Evolutionary conservation across 2,888 invertebrate species (phyloP).

Genomic region (Fissipunctia ypsillon): DNA sequence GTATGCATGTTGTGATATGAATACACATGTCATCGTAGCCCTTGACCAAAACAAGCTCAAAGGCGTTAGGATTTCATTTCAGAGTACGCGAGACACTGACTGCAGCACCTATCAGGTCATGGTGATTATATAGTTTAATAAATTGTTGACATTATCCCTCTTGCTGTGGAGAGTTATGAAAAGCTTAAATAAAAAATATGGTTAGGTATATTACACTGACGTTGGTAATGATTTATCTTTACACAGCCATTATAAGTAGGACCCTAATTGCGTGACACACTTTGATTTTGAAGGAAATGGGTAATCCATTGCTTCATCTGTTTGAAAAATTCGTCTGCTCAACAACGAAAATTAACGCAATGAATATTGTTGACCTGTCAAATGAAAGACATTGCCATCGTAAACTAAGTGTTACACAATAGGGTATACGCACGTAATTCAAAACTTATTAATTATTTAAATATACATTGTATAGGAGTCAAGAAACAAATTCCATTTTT

Average conservation of each 20-base stretch:
- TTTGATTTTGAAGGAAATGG: no score
- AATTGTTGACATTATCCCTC: neutral
- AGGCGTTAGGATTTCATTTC: constrained; percentile 18
- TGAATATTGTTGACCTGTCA: no score
- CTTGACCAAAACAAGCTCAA: constrained; percentile 34
- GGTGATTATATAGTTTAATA: constrained; percentile 2
- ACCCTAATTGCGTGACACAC: no score
- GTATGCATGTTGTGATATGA: constrained; percentile 36
- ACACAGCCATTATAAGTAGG: neutral
- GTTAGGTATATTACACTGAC: neutral
- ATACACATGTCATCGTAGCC: constrained; percentile 48
- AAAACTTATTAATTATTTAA: no score
- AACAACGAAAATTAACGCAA: no score
- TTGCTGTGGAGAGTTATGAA: neutral
- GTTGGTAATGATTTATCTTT: neutral
- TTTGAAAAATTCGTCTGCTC: no score
- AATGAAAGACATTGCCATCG: no score
- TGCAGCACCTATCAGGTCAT: constrained; percentile 17
- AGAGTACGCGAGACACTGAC: neutral
- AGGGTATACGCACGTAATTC: no score
- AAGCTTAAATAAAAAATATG: neutral
- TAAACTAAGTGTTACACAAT: no score
- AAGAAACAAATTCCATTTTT: no score
- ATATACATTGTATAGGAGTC: no score
- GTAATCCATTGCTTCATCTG: no score